Percentiles rank a stretch among this genome's conserved stretches.
These are phyloP conservation scores for Artibeus lituratus DNA, from an alignment of 2,797 vertebrate genomes.

Conservation along the genomic window DNA sequence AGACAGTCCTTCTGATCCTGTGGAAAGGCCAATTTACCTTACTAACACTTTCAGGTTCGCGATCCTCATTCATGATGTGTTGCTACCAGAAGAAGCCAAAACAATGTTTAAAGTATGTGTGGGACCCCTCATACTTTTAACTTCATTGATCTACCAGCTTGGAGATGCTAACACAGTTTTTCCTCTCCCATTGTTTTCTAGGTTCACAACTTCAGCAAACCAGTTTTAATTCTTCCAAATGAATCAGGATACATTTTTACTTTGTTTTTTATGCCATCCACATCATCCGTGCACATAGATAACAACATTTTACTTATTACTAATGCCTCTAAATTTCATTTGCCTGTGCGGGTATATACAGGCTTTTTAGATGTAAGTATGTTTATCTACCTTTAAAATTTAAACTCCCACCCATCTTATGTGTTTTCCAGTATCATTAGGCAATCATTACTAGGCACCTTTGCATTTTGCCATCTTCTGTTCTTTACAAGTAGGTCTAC, in stretches of 20 bases:
- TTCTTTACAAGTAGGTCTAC: neutral
- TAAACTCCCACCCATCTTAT: conserved; percentile 1
- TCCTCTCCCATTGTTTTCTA: conserved; percentile 78
- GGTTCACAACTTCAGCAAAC: conserved; percentile 95
- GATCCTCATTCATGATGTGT: conserved; percentile 93
- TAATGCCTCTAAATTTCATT: conserved; percentile 97
- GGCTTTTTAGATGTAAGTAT: conserved; percentile 96
- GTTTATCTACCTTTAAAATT: conserved; percentile 15
- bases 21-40: conserved; percentile 92
- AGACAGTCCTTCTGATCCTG: conserved; percentile 93
- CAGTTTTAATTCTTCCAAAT: conserved; percentile 92
- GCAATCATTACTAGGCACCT: neutral
- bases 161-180: conserved; percentile 34
- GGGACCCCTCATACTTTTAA: neutral
- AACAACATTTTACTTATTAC: conserved; percentile 98
- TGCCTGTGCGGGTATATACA: conserved; percentile 96
- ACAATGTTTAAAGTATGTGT: conserved; percentile 92
- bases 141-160: neutral
- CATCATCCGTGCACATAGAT: conserved; percentile 95
- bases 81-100: conserved; percentile 93
- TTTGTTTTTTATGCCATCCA: conserved; percentile 93
- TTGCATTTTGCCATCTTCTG: neutral
- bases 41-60: conserved; percentile 96
- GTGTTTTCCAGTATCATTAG: neutral
- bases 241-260: conserved; percentile 95